Evolutionary conservation across 2,888 invertebrate genomes (phyloP).

Genomic region (Coecobrya sp.): DNA sequence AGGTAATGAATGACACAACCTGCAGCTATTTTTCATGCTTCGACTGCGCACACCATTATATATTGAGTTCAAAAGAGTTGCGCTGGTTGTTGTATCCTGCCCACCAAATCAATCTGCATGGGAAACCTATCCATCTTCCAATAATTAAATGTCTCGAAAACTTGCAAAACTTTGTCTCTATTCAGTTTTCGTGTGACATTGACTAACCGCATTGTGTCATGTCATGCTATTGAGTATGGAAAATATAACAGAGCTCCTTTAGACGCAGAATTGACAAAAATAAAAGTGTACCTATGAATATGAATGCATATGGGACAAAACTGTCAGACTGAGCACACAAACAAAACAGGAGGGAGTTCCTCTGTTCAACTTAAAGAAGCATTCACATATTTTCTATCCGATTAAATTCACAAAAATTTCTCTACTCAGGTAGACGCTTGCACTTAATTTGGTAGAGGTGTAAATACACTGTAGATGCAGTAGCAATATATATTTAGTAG

Average conservation of each 20-base stretch:
- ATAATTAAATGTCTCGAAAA: slow-evolving; percentile 68
- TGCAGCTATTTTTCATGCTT: slow-evolving; percentile 59
- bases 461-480: background rate
- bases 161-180: slow-evolving; percentile 61
- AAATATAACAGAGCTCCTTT: background rate
- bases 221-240: background rate
- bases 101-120: slow-evolving; percentile 43
- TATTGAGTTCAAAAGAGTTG: slow-evolving; percentile 53
- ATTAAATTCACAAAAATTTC: slow-evolving; percentile 6
- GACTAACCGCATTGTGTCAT: slow-evolving; percentile 70
- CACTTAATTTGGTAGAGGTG: background rate
- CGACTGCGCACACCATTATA: background rate
- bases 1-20: slow-evolving; percentile 51
- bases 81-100: background rate
- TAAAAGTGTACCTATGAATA: background rate
- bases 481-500: slow-evolving; percentile 19
- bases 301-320: background rate
- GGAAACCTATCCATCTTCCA: slow-evolving; percentile 67
- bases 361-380: background rate
- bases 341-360: background rate
- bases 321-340: background rate
- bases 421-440: background rate
- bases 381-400: background rate
- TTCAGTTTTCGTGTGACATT: slow-evolving; percentile 62
- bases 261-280: background rate